Evolutionary conservation across 2,797 vertebrate species (phyloP).

Genomic region (Alcedo atthis): DNA sequence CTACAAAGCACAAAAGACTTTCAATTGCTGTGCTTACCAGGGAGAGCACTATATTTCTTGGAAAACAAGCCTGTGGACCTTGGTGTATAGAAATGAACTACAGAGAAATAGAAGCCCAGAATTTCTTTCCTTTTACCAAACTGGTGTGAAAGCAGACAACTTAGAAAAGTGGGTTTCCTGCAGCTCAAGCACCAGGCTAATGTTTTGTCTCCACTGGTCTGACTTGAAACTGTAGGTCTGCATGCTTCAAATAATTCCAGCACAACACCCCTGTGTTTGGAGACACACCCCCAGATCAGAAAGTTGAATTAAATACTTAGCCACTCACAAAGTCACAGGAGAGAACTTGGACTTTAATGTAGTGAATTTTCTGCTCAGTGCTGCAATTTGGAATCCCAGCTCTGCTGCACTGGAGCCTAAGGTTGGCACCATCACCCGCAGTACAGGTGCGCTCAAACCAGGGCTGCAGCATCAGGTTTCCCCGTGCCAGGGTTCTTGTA

Average conservation of each 20-base stretch:
- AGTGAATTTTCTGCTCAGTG: constrained; percentile 37
- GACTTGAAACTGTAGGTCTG: neutral
- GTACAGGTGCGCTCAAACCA: neutral
- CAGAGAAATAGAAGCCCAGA: neutral
- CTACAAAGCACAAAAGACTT: constrained; percentile 57
- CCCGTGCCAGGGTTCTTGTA: neutral
- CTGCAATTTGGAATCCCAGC: constrained; percentile 3
- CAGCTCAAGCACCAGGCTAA: neutral
- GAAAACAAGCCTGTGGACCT: constrained; percentile 47
- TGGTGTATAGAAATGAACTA: neutral
- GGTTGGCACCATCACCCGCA: neutral
- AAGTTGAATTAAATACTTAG: constrained; percentile 65
- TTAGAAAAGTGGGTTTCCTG: constrained; percentile 41
- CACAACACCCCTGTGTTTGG: neutral
- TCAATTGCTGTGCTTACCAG: constrained; percentile 46
- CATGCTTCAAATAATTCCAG: constrained; percentile 7
- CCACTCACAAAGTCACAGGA: constrained; percentile 24
- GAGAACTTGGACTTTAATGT: neutral
- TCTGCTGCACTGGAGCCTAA: neutral
- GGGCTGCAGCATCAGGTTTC: neutral
- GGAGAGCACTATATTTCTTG: constrained; percentile 35
- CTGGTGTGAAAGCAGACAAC: constrained; percentile 18
- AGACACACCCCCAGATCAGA: constrained; percentile 26
- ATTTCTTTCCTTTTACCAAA: neutral
- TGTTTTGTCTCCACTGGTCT: neutral